Percentiles rank a stretch among this genome's conserved stretches.
Conservation (phyloP, 2,888 invertebrate genomes). For the Caenorhabditis wallacei region DNA sequence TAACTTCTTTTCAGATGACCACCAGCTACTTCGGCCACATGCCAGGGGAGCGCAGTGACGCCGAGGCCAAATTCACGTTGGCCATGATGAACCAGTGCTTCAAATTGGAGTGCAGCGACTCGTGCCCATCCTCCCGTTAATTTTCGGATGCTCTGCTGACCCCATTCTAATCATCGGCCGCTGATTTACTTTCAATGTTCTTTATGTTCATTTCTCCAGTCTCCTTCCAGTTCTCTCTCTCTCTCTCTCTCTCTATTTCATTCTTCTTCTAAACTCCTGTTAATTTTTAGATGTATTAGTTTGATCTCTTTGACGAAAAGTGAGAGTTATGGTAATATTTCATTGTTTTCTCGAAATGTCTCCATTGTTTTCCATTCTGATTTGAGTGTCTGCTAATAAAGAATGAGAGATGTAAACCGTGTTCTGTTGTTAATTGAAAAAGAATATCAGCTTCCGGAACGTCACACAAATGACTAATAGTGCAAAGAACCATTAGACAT, state of each 20-base stretch:
- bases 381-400: neutral
- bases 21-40: constrained; percentile 60
- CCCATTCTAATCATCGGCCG: neutral
- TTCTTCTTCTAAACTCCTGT: too few species aligned
- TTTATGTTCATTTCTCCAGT: too few species aligned
- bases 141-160: neutral
- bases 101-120: constrained; percentile 35
- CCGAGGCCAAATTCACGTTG: constrained; percentile 51
- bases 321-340: too few species aligned
- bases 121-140: constrained; percentile 33
- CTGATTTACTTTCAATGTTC: neutral
- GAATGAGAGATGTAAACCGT: neutral
- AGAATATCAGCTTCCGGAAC: constrained; percentile 3
- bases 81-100: constrained; percentile 55
- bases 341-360: neutral
- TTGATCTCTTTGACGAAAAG: too few species aligned
- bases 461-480: neutral
- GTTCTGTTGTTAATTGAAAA: neutral
- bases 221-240: neutral
- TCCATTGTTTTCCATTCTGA: constrained; percentile 2
- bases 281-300: too few species aligned
- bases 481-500: neutral
- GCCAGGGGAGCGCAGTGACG: constrained; percentile 44
- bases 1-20: constrained; percentile 44
- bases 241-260: neutral